These are phyloP conservation scores for Noctua comes DNA, from an alignment of 2,888 invertebrate species.

Conservation along the genomic window DNA sequence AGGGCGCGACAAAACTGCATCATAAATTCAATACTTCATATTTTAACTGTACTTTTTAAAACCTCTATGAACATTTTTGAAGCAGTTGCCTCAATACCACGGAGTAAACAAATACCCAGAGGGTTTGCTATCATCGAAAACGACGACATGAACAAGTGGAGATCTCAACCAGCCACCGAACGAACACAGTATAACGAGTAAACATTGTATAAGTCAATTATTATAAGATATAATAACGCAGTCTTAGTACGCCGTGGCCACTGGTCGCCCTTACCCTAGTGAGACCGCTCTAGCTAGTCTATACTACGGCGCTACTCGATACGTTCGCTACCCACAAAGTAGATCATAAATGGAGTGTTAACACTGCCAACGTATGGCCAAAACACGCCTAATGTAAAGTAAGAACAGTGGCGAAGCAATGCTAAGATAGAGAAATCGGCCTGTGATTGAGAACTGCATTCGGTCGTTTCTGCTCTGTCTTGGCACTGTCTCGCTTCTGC, in stretches of 20 bases:
- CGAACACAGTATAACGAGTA: conserved; percentile 79
- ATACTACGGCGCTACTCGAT: conserved; percentile 79
- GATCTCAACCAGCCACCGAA: conserved; percentile 62
- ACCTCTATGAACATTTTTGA: not conserved
- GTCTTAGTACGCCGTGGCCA: conserved; percentile 85
- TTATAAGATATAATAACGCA: conserved; percentile 80
- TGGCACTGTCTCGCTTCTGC: not conserved
- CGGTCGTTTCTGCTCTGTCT: not conserved
- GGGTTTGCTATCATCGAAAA: conserved; percentile 56
- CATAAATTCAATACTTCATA: not conserved
- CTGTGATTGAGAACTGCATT: not conserved
- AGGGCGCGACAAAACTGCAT: not conserved
- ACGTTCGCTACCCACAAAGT: conserved; percentile 72
- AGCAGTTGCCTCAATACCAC: not conserved
- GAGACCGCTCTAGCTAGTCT: conserved; percentile 79
- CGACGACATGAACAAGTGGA: conserved; percentile 56
- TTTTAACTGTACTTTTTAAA: not conserved
- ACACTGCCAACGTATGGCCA: not conserved
- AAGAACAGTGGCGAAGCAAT: not conserved
- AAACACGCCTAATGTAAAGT: not conserved
- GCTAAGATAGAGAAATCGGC: not conserved
- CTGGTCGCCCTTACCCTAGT: conserved; percentile 77
- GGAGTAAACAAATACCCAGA: conserved; percentile 41
- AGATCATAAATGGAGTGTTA: conserved; percentile 36
- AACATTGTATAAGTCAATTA: conserved; percentile 78